Evolutionary conservation across 2,797 vertebrate genomes (phyloP), one percentile per base, ranked within the genome.

Genomic region (Hemitrygon akajei): DNA sequence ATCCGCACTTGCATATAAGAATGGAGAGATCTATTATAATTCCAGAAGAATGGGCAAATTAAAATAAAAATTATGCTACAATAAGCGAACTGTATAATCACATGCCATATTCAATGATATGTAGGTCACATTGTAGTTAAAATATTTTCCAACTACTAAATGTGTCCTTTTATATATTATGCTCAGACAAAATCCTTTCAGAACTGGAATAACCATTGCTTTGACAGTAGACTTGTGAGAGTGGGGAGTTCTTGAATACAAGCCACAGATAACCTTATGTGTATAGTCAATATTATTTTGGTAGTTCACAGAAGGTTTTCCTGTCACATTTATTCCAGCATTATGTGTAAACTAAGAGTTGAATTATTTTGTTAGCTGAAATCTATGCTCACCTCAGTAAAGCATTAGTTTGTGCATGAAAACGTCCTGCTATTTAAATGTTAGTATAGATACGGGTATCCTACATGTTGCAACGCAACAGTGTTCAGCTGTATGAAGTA

Each of bases 141-240:
- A 92, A 92, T 75, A 75, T 75, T 92, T 75, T 92, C 69, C 40
- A 92, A 27, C 73, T 92, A 18, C 25, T 75, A 92, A 34, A 30
- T 47, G 56, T 16, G 11, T 37, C 71, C 11, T 73, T 75, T 92
- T 14, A 30, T 56, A 75, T 18, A 92, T 56, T 75, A 22, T 16
- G 91, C 71, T 75, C 25, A 92, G 27, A 30, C 40, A 37, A 75
- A 92, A 75, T 56, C 2, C 20, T 92, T 30, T 40, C 69, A 73
- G 1, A 91, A 91, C 34, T 40, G 66, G 9, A 73, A 40, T 73
- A 25, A 25, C 34, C 69, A 47, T 20, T 27, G 22, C 9, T 91
- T 91, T 47, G 58, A 63, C 14, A 27, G 12, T 14, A 58, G 56
- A 86, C 82, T n/a, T 25, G 11, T 16, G 27, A 12, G 58, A 18